Conservation (phyloP, 2,113 vertebrate genomes). For the Nerophis ophidion region DNA sequence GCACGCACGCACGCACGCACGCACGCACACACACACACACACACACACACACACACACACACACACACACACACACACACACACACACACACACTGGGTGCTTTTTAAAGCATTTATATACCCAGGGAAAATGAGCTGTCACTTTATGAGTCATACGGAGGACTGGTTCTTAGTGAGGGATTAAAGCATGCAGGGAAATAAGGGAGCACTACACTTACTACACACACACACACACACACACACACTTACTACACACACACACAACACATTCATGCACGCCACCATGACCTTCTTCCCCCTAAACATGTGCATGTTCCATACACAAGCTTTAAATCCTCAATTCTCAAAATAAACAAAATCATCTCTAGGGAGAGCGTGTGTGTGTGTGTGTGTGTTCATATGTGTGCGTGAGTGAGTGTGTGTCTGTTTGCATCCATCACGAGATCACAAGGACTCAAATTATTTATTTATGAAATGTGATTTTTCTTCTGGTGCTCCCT, state of each 20-base stretch:
- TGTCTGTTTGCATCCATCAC: slow-evolving; percentile 18
- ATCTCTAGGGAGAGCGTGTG: slow-evolving; percentile 28
- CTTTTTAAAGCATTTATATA: slow-evolving; percentile 21
- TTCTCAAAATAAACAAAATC: slow-evolving; percentile 54
- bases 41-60: slow-evolving; percentile 2
- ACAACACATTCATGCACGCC: slow-evolving; percentile 5
- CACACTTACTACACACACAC: slow-evolving; percentile 22
- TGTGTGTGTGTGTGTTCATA: slow-evolving; percentile 9
- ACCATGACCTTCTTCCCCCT: slow-evolving; percentile 19
- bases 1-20: slow-evolving; percentile 1
- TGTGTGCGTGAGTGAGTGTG: slow-evolving; percentile 17
- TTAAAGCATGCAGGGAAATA: slow-evolving; percentile 39
- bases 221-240: slow-evolving; percentile 19
- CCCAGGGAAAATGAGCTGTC: slow-evolving; percentile 33
- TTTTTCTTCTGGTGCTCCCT: slow-evolving; percentile 56
- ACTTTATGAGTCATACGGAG: slow-evolving; percentile 48
- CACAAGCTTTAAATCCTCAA: slow-evolving; percentile 41
- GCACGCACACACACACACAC: slow-evolving; percentile 5
- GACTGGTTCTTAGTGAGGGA: slow-evolving; percentile 32
- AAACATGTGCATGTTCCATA: slow-evolving; percentile 33
- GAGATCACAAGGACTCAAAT: slow-evolving; percentile 45
- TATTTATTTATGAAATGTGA: slow-evolving; percentile 69
- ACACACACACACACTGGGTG: slow-evolving; percentile 4
- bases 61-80: slow-evolving; percentile 5
- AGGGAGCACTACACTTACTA: slow-evolving; percentile 17